Base-by-base conservation (phyloP, 2,113 vertebrate genomes). In the Mormoops blainvillei region DNA sequence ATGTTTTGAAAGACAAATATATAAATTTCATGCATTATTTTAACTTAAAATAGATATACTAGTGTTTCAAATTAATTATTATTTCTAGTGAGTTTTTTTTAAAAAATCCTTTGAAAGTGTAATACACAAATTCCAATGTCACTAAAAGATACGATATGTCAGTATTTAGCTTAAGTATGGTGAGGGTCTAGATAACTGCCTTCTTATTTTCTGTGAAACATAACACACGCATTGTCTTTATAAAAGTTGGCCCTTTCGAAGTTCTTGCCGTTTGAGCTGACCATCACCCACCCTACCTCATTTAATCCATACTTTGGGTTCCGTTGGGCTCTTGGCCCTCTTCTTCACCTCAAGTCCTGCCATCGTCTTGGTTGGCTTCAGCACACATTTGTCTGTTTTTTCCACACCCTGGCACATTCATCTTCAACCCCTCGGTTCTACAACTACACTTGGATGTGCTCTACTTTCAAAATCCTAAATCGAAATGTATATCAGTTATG, bases 101-200 rank as follows among this genome's bases (percentile, higher is more conserved):
- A 96, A 98, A 97, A 94, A 93, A 77, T 95, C 22, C 63, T 98
- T 96, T 97, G 77, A 88, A 98, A 97, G 97, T 96, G 54, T 73
- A 94, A 77, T 91, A 85, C 78, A 89, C 22, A 95, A 94, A 65
- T 90, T 97, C 87, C 48, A 91, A 50, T 61, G 58, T 61, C 58
- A 61, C 58, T 26, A 61, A 11, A 61, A 28, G 58, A 61, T 61
- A 58, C 56, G 26, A 26, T 58, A 26, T 26, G 26, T 58, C 56
- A 58, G 56, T 58, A 61, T 11, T 61, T 61, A 61, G 58, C 24
- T 28, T 26, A 26, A 61, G 24, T 61, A 26, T 61, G 58, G 24
- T 61, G 58, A 61, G 58, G 58, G 58, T 61, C 10, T 61, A 12
- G 24, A 61, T 61, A 61, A 61, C 58, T 61, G 28, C 58, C 58